phyloP scores from a whole-genome alignment of 1,140 invertebrate genomes.

The Lysiphlebus fabarum region DNA sequence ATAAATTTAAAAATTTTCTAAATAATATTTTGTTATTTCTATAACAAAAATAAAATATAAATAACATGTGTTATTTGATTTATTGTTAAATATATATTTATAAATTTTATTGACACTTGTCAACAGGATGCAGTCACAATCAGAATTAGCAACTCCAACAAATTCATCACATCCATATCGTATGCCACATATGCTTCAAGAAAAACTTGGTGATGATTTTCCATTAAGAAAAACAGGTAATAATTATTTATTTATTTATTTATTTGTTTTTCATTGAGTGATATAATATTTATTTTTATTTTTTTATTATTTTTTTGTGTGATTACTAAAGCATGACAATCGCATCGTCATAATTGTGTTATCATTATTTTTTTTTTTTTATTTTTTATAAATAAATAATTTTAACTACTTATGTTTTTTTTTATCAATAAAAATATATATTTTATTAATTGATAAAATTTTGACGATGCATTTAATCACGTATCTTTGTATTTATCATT shows the following conservation, averaged over 20 bases:
- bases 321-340: constrained; percentile 53
- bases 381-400: not conserved
- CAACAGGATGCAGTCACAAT: constrained; percentile 48
- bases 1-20: not conserved
- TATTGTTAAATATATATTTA: constrained; percentile 17
- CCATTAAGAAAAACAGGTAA: constrained; percentile 92
- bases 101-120: constrained; percentile 10
- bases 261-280: constrained; percentile 19
- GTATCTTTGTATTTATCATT: constrained; percentile 10
- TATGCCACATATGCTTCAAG: constrained; percentile 60
- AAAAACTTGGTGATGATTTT: constrained; percentile 69
- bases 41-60: not conserved
- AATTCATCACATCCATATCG: constrained; percentile 67
- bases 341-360: constrained; percentile 37
- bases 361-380: no score
- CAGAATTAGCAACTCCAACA: constrained; percentile 49
- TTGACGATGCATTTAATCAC: constrained; percentile 16
- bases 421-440: not conserved
- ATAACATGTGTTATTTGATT: not conserved
- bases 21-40: constrained; percentile 4
- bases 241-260: constrained; percentile 24
- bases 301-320: constrained; percentile 26
- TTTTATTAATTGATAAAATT: constrained; percentile 11
- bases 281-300: constrained; percentile 10
- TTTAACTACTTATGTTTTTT: not conserved